Percentiles rank a stretch among this genome's conserved stretches.
Evolutionary conservation across 2,113 vertebrate species (phyloP).

Genomic region (Sander lucioperca): DNA sequence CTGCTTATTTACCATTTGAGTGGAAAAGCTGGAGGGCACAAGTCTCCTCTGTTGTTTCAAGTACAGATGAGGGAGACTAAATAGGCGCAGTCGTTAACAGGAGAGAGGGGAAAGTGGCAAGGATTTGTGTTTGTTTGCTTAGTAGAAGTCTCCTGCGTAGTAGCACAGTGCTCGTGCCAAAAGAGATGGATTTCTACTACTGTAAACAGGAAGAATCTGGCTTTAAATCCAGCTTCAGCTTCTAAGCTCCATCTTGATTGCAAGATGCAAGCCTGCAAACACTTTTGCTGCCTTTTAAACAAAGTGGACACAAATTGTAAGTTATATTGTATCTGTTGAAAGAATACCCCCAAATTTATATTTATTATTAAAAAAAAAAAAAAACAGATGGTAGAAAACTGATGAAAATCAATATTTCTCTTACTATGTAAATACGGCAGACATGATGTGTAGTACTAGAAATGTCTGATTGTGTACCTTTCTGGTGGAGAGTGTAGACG

Average conservation of each 20-base stretch:
- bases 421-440: not conserved
- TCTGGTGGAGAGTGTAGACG: slow-evolving; percentile 94
- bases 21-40: slow-evolving; percentile 62
- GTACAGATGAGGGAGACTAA: slow-evolving; percentile 66
- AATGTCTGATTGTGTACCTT: slow-evolving; percentile 86
- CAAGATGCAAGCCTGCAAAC: slow-evolving; percentile 25
- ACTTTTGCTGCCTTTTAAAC: slow-evolving; percentile 34
- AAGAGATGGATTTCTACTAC: slow-evolving; percentile 67
- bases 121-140: slow-evolving; percentile 74
- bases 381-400: slow-evolving; percentile 17
- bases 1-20: slow-evolving; percentile 66
- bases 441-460: slow-evolving; percentile 6
- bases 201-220: slow-evolving; percentile 73
- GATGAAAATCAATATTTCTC: slow-evolving; percentile 10
- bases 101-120: slow-evolving; percentile 60
- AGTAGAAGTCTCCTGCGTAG: slow-evolving; percentile 64
- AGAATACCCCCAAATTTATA: not conserved
- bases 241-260: slow-evolving; percentile 43
- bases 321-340: not conserved
- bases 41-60: slow-evolving; percentile 66
- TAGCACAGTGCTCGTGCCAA: slow-evolving; percentile 43
- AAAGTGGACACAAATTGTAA: slow-evolving; percentile 4
- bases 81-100: slow-evolving; percentile 61
- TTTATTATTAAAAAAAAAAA: not conserved
- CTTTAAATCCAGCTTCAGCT: slow-evolving; percentile 45